These are phyloP conservation scores for Astur gentilis DNA, from an alignment of 2,113 vertebrate species.

Conservation along the genomic window DNA sequence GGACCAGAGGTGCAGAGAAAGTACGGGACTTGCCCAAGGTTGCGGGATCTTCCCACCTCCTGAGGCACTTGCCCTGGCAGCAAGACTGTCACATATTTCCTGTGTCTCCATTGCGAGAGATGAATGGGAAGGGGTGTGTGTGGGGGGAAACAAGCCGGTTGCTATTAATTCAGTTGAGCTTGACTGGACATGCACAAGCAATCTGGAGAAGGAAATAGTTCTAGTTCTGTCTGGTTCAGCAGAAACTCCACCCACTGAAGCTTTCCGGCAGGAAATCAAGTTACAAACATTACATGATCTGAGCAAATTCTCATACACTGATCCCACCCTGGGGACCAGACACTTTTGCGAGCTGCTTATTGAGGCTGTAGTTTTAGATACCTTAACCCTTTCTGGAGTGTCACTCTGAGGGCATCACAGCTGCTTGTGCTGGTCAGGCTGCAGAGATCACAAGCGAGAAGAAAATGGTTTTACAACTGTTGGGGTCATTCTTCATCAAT, in stretches of 20 bases:
- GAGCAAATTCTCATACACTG: slow-evolving; percentile 64
- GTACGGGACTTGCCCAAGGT: neutral
- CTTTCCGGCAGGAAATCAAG: slow-evolving; percentile 67
- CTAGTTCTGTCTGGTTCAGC: slow-evolving; percentile 56
- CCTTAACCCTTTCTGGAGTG: slow-evolving; percentile 48
- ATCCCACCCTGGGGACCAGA: slow-evolving; percentile 60
- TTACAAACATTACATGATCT: slow-evolving; percentile 64
- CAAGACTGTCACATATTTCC: slow-evolving; percentile 10
- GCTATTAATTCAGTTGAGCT: slow-evolving; percentile 50
- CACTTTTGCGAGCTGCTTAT: slow-evolving; percentile 2
- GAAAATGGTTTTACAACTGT: neutral
- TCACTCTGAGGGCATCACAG: neutral
- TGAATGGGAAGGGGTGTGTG: slow-evolving; percentile 53
- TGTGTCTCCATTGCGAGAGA: neutral
- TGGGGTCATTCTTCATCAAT: neutral
- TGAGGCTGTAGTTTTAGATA: slow-evolving; percentile 1
- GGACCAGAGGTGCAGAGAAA: neutral
- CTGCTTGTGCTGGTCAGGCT: neutral
- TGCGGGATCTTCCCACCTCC: neutral
- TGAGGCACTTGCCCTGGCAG: neutral
- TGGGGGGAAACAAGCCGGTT: slow-evolving; percentile 14
- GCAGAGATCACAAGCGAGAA: neutral
- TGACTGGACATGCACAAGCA: slow-evolving; percentile 63
- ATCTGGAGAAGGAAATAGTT: slow-evolving; percentile 59
- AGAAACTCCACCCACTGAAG: slow-evolving; percentile 60